Evolutionary conservation across 1,140 invertebrate genomes (phyloP).

Genomic region (Hermatobates lingyangjiaoensis): DNA sequence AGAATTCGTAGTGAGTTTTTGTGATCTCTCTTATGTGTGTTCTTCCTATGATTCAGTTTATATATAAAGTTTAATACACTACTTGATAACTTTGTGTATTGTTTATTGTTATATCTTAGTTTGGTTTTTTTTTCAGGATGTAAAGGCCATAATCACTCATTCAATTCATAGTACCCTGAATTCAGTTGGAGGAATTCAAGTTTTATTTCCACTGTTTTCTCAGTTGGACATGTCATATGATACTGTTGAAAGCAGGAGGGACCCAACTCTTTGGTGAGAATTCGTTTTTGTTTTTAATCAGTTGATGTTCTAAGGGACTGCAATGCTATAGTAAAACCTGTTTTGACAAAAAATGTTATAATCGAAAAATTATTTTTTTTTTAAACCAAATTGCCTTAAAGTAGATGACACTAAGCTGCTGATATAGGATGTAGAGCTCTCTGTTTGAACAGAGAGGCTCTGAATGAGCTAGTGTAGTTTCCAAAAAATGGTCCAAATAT

Average conservation of each 20-base stretch:
- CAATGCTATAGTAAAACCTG: neutral
- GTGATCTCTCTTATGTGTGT: no score
- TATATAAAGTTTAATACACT: no score
- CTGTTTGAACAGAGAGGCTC: no score
- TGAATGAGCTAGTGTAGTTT: no score
- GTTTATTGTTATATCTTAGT: conserved; percentile 9
- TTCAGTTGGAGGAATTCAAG: conserved; percentile 96
- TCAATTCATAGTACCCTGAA: conserved; percentile 97
- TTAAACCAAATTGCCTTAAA: no score
- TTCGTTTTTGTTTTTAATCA: conserved; percentile 10
- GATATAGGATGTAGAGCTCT: no score
- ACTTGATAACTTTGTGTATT: no score
- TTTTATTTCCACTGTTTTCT: conserved; percentile 93
- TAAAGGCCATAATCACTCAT: conserved; percentile 96
- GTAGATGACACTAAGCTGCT: no score
- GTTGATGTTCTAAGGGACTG: neutral
- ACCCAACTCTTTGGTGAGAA: conserved; percentile 66
- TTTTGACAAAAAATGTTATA: neutral
- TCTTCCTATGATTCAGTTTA: no score
- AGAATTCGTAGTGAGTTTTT: no score
- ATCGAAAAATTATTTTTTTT: conserved; percentile 3
- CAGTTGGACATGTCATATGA: conserved; percentile 88
- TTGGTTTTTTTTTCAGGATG: conserved; percentile 50
- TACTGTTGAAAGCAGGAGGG: conserved; percentile 55
- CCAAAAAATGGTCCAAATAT: no score